Evolutionary conservation across 2,888 invertebrate genomes (phyloP).

Genomic region (Polietes domitor): DNA sequence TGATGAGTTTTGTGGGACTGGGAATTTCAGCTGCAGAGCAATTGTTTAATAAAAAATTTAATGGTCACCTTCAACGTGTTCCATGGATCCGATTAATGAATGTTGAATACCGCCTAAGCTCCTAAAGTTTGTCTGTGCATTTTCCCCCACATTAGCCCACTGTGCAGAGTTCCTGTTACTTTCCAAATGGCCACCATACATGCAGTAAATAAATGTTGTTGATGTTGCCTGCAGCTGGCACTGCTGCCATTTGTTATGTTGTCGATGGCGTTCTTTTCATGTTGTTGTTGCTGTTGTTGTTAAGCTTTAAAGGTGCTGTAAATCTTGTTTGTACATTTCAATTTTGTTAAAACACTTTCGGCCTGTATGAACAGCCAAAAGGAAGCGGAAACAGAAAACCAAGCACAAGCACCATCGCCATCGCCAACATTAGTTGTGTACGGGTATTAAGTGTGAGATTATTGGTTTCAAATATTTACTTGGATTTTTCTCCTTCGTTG

Average conservation of each 20-base stretch:
- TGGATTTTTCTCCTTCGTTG: slow-evolving; percentile 3
- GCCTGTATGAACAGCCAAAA: not conserved
- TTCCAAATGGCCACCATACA: not conserved
- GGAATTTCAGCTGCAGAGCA: too few species aligned
- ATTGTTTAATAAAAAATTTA: too few species aligned
- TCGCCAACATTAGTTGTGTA: slow-evolving; percentile 13
- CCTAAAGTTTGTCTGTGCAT: not conserved
- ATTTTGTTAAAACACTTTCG: slow-evolving; percentile 41
- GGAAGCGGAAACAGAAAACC: not conserved
- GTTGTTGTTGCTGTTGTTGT: slow-evolving; percentile 3
- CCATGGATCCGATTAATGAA: too few species aligned
- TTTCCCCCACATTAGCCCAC: not conserved
- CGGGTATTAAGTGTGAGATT: slow-evolving; percentile 26
- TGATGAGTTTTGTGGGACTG: too few species aligned
- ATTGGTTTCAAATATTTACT: slow-evolving; percentile 41
- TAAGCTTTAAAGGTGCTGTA: slow-evolving; percentile 40
- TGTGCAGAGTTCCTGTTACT: not conserved
- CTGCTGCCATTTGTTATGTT: not conserved
- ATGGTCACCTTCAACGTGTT: too few species aligned
- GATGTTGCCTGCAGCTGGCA: not conserved
- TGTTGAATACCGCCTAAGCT: too few species aligned
- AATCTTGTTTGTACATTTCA: slow-evolving; percentile 41
- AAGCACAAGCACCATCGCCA: not conserved
- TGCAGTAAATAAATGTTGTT: slow-evolving; percentile 21
- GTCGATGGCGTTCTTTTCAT: not conserved